Evolutionary conservation across 1,140 invertebrate genomes (phyloP), one percentile per base, ranked within the genome.

Genomic region (Lepidurus packardi): DNA sequence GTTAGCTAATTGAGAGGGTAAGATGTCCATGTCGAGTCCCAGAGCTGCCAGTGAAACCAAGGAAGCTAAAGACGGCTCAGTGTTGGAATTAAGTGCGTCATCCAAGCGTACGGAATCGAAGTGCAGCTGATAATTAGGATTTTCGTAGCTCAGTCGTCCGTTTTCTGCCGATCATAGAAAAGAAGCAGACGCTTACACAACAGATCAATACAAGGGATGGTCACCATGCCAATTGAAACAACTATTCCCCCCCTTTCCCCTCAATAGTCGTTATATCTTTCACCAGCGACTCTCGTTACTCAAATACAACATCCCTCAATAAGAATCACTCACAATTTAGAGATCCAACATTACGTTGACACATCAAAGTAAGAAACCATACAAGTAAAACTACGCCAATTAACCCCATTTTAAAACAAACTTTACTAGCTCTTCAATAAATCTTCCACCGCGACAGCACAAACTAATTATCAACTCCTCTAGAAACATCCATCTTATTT

Each of bases 131-230:
- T 94, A 94, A 85, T 94, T 94, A 9, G 93, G 92, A 85, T 94
- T 94, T 86, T 94, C 92, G 86, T 93, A 94, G 81, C 92, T 94
- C 81, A 94, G 87, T 74, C 93, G 89, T 82, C 92, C 92, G 87
- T 93, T 94, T 87, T 94, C 93, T 94, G 89, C 45, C 3, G 73
- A 44, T 41, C 16, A 45, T 74, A 42, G 13, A 45, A 25, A 43
- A 45, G 24, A 16, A 75, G 11, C 10, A 13, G n/a, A n/a, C 65
- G 24, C 24, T 73, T 24, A 75, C 41, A 75, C 41, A 43, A 75
- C 43, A 75, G 43, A 75, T 43, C 41, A 75, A 75, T 43, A 42
- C 41, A n/a, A 34, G 43, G 43, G 43, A 43, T 44, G 74, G 43
- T 75, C 41, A 75, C 74, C 74, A 44, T 43, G 74, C 43, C 41